Evolutionary conservation across 1,140 invertebrate genomes (phyloP).

Genomic region (Ostrea denselamellosa): DNA sequence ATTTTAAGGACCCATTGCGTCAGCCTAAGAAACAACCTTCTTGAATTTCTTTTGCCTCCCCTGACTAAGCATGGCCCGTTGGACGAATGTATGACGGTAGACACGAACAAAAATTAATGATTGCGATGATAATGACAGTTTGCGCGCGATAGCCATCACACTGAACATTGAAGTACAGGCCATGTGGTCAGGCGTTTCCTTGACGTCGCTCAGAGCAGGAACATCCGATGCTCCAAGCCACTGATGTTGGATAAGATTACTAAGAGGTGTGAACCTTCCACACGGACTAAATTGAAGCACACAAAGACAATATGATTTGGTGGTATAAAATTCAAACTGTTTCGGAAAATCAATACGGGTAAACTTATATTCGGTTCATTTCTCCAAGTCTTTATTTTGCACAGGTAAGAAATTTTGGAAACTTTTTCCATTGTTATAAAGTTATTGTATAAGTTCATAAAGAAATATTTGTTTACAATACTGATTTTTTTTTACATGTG

Average conservation of each 20-base stretch:
- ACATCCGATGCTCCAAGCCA: conserved; percentile 17
- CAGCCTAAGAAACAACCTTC: too few species aligned
- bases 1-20: too few species aligned
- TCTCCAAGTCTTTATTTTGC: too few species aligned
- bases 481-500: too few species aligned
- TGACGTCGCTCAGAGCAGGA: neutral
- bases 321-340: neutral
- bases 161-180: neutral
- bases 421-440: too few species aligned
- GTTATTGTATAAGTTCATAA: too few species aligned
- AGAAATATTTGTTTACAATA: too few species aligned
- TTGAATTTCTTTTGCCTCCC: too few species aligned
- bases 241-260: conserved; percentile 32
- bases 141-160: neutral
- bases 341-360: neutral
- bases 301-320: conserved; percentile 15
- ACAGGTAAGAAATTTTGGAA: too few species aligned
- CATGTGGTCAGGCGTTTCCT: neutral
- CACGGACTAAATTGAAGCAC: conserved; percentile 25
- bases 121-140: conserved; percentile 1
- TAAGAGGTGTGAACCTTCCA: neutral
- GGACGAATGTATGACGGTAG: neutral
- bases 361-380: neutral
- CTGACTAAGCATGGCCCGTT: neutral
- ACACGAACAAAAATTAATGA: neutral